Conservation (phyloP, 1,140 invertebrate species). For the Drosophila leontia region DNA sequence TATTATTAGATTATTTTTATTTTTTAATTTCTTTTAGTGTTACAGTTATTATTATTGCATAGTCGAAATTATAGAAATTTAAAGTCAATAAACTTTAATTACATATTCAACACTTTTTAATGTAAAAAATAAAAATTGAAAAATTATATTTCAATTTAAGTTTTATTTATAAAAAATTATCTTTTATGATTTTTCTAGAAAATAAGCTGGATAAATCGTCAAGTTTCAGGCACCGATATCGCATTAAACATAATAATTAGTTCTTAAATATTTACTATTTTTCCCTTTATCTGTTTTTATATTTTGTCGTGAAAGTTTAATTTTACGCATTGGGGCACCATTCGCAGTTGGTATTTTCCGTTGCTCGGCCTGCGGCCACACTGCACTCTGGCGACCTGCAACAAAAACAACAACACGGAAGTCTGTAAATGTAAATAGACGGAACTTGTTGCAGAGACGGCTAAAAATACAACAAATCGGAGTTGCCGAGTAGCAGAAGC, state of each 20-base stretch:
- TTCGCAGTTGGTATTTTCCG: background rate
- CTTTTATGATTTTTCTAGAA: too few species aligned
- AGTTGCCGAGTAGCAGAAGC: conserved; percentile 2
- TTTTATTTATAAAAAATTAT: too few species aligned
- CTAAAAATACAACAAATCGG: conserved; percentile 36
- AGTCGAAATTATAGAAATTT: too few species aligned
- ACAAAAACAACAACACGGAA: conserved; percentile 63
- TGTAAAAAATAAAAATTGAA: too few species aligned
- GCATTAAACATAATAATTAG: background rate
- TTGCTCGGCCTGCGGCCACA: conserved; percentile 7
- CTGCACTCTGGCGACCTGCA: conserved; percentile 12
- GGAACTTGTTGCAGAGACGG: conserved; percentile 74
- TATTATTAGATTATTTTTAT: too few species aligned
- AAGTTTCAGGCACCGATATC: background rate
- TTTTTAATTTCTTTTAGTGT: too few species aligned
- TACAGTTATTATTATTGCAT: too few species aligned
- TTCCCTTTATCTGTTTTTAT: background rate
- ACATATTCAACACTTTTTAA: background rate
- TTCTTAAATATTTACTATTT: background rate
- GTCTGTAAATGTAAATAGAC: conserved; percentile 77
- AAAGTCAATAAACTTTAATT: background rate
- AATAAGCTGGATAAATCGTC: too few species aligned
- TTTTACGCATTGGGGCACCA: background rate
- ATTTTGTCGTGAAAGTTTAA: background rate
- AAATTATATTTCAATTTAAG: too few species aligned